Percentiles rank a stretch among this genome's conserved stretches.
These are phyloP conservation scores for Stenoptilia bipunctidactyla DNA, from an alignment of 2,888 invertebrate species.

Conservation along the genomic window DNA sequence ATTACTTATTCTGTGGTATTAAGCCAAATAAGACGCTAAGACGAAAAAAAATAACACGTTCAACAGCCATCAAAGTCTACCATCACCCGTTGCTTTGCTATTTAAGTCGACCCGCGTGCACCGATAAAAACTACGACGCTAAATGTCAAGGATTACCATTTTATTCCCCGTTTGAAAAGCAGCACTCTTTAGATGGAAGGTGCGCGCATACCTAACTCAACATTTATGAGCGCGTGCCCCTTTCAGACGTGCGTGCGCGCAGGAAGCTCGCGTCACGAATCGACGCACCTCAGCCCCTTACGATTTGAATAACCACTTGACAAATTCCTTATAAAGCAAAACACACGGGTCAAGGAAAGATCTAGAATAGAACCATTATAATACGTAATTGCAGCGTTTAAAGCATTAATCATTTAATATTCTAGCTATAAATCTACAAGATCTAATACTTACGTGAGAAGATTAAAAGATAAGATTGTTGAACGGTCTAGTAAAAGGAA, in stretches of 20 bases:
- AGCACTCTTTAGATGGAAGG: conserved; percentile 27
- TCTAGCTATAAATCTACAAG: background rate
- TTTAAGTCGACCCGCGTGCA: background rate
- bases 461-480: too few species aligned
- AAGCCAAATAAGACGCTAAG: too few species aligned
- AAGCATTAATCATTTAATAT: background rate
- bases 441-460: too few species aligned
- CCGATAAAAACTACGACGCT: background rate
- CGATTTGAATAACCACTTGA: conserved; percentile 29
- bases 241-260: conserved; percentile 22
- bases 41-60: too few species aligned
- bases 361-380: too few species aligned
- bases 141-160: background rate
- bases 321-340: conserved; percentile 35
- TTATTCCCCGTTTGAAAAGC: conserved; percentile 12
- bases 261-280: conserved; percentile 51
- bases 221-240: conserved; percentile 37
- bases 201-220: conserved; percentile 22
- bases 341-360: conserved; percentile 32
- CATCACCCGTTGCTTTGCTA: background rate
- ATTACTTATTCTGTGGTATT: too few species aligned
- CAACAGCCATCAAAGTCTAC: background rate
- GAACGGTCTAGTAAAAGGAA: conserved; percentile 4
- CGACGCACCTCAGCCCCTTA: conserved; percentile 28
- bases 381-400: too few species aligned